Evolutionary conservation across 2,888 invertebrate species (phyloP), one percentile per base, ranked within the genome.

Genomic region (Metalampra italica): DNA sequence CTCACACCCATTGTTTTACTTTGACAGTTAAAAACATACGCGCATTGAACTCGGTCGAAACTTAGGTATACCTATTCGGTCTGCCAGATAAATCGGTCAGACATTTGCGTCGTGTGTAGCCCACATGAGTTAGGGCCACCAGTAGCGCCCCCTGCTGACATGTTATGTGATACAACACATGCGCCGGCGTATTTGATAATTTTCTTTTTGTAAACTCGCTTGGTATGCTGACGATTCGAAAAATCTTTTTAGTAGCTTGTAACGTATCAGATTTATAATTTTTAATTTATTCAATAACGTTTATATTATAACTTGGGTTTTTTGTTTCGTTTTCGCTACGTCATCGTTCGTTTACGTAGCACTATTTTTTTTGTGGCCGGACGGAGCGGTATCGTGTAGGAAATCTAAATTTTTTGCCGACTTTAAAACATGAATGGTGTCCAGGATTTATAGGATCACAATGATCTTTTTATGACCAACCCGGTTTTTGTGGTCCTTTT

Each of bases 371-470:
- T 64, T 57, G 69, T 69, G 77, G 77, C 77, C 85, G 86, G 84
- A 85, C 84, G 82, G 72, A 75, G 68, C 65, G 66, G 60, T 84
- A 87, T 87, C 87, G 62, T 65, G 74, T 81, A 87, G 85, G 86
- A 86, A 86, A 87, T 87, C 85, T 79, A 61, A 61, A 74, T 83
- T 85, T 83, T 86, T 85, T 63, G 71, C 71, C 61, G 60, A 72
- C 61, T 67, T 71, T 72, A 77, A 77, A 80, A 81, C 87, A 85
- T 87, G 86, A 87, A 87, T 86, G 86, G 86, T 83, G 76, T 72
- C 72, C 81, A 85, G 82, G 79, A 87, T 87, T 87, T 88, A 87
- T 86, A 85, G 78, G 82, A 84, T 86, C 83, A 82, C 80, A 82
- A 71, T 77, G 78, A 78, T 82, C 83, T 85, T 80, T 83, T 84